Evolutionary conservation across 2,888 invertebrate genomes (phyloP).

Genomic region (Gymnosoma rotundatum): DNA sequence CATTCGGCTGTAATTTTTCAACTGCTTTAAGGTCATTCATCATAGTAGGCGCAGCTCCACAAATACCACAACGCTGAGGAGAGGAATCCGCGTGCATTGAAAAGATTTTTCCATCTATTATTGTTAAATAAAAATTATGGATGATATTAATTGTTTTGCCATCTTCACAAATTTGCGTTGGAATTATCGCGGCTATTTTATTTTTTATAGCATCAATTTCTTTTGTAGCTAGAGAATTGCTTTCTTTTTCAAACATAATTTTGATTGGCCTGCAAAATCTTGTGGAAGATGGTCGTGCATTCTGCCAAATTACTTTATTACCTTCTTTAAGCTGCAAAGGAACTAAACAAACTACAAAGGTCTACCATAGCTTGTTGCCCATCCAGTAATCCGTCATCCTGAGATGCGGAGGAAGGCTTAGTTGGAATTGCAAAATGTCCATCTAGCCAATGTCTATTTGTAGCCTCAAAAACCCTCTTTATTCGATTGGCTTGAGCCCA

Average conservation of each 20-base stretch:
- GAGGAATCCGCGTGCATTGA: conserved; percentile 17
- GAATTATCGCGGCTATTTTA: conserved; percentile 31
- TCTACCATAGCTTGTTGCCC: too few relatives aligned
- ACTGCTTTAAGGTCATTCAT: conserved; percentile 15
- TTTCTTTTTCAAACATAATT: conserved; percentile 28
- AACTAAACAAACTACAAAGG: conserved; percentile 36
- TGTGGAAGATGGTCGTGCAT: conserved; percentile 28
- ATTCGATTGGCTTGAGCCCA: too few relatives aligned
- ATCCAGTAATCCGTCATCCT: background rate
- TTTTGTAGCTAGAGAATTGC: conserved; percentile 32
- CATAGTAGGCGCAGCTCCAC: background rate
- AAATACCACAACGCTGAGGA: background rate
- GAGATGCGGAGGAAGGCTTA: background rate
- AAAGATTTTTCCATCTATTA: background rate
- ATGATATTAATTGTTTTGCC: conserved; percentile 4
- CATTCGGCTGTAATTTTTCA: background rate
- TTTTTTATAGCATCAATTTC: conserved; percentile 32
- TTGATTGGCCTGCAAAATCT: conserved; percentile 5
- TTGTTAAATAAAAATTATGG: conserved; percentile 8
- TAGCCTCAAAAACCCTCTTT: too few relatives aligned
- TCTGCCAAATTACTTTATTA: conserved; percentile 21
- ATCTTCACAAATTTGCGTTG: conserved; percentile 11
- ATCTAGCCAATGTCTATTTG: too few relatives aligned
- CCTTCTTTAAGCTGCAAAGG: conserved; percentile 27
- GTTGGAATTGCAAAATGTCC: too few relatives aligned